These are phyloP conservation scores for Pristionchus mayeri DNA, from an alignment of 2,888 invertebrate genomes.

Conservation along the genomic window DNA sequence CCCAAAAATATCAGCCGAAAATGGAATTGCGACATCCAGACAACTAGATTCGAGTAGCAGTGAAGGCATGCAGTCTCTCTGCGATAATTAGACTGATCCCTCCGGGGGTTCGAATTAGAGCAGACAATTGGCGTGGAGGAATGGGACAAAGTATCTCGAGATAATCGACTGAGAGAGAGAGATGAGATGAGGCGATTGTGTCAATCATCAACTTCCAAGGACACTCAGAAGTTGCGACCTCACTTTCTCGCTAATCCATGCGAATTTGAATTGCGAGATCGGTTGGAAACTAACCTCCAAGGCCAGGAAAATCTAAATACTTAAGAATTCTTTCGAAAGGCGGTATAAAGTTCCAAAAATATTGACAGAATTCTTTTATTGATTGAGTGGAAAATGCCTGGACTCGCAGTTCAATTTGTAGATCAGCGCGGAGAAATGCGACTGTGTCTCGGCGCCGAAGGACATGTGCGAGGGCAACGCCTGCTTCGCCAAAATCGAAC, in stretches of 20 bases:
- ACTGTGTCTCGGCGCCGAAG: conserved; percentile 61
- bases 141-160: not conserved
- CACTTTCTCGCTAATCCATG: conserved; percentile 28
- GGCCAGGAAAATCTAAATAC: too few species aligned
- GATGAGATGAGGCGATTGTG: conserved; percentile 29
- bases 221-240: not conserved
- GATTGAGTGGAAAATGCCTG: not conserved
- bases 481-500: conserved; percentile 67
- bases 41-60: too few species aligned
- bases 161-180: not conserved
- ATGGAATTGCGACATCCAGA: too few species aligned
- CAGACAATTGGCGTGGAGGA: not conserved
- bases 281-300: too few species aligned
- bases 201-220: conserved; percentile 30
- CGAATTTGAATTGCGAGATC: not conserved
- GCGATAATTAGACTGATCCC: not conserved
- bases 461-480: conserved; percentile 64
- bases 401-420: not conserved
- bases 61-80: too few species aligned
- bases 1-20: too few species aligned
- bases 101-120: not conserved
- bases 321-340: too few species aligned
- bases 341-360: too few species aligned
- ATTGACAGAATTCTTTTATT: too few species aligned
- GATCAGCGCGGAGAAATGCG: conserved; percentile 64